Evolutionary conservation across 2,888 invertebrate species (phyloP), one percentile per base, ranked within the genome.

Genomic region (Sipha maydis): DNA sequence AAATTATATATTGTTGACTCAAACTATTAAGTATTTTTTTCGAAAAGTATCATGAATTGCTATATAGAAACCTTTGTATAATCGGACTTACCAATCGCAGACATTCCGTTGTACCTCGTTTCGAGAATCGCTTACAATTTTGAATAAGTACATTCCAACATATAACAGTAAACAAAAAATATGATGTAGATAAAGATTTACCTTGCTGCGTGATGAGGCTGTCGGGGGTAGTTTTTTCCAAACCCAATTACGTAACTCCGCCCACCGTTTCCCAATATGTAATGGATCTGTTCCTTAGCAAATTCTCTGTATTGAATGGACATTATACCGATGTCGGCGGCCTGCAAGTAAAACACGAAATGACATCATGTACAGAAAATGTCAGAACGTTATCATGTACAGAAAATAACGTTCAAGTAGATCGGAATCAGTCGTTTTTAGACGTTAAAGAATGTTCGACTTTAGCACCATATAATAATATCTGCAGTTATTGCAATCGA

Each of bases 221-320:
- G 92, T 88, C 91, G 91, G 0, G 94, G 94, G 76, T 93, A 93
- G 90, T 93, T 92, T 73, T 91, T 90, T 19, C 94, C 94, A 91
- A 93, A 94, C 3, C 94, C 94, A 25, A 94, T 92, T 0, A 94
- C 92, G 90, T 91, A 94, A 90, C 93, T 94, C 79, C 92, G 92
- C 7, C 94, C 94, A 90, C 91, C 91, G 83, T 93, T 92, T 11
- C 94, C 94, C 34, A 94, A 91, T 91, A 93, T 93, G 90, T 94
- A 94, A 90, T 93, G 91, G 80, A 94, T 93, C 91, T 94, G 94
- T 90, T 92, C 91, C 89, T 92, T 92, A 34, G 93, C 94, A 90
- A 94, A 93, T 82, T 92, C 90, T 21, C 92, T 91, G 91, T 93
- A 93, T 19, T 82, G 79, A 19, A 90, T 89, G 0, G 91, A 91